Percentiles rank a stretch among this genome's conserved stretches.
These are phyloP conservation scores for Acanthurus lineatus DNA, from an alignment of 2,797 vertebrate genomes.

Conservation along the genomic window DNA sequence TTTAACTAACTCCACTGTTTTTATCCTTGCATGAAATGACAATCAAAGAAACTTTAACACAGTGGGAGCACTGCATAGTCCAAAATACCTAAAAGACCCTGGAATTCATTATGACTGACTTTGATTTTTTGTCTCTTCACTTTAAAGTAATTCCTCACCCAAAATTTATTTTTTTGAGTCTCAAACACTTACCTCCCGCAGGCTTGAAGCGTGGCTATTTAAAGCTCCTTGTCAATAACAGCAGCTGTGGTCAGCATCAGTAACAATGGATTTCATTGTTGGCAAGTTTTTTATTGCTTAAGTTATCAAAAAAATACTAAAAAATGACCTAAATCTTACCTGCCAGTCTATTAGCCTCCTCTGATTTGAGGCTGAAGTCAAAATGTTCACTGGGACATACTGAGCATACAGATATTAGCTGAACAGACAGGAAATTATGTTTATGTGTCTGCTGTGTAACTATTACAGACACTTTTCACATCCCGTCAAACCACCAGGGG, in stretches of 20 bases:
- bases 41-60: slow-evolving; percentile 37
- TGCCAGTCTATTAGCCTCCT: not conserved
- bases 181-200: slow-evolving; percentile 39
- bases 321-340: slow-evolving; percentile 20
- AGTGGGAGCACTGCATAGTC: slow-evolving; percentile 17
- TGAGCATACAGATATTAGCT: not conserved
- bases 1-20: not conserved
- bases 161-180: slow-evolving; percentile 48
- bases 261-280: not conserved
- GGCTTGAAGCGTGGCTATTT: slow-evolving; percentile 46
- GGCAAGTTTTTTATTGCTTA: slow-evolving; percentile 8
- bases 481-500: not conserved
- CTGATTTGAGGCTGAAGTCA: not conserved
- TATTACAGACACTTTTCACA: not conserved
- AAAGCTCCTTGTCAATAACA: slow-evolving; percentile 22
- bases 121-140: slow-evolving; percentile 27
- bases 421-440: not conserved
- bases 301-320: not conserved
- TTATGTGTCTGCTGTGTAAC: not conserved
- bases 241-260: slow-evolving; percentile 28
- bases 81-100: slow-evolving; percentile 18
- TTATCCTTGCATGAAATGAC: slow-evolving; percentile 9
- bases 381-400: slow-evolving; percentile 3
- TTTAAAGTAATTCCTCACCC: slow-evolving; percentile 37
- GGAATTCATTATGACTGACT: slow-evolving; percentile 53